Evolutionary conservation across 2,888 invertebrate species (phyloP), one percentile per base, ranked within the genome.

Genomic region (Poecilobothrus nobilitatus): DNA sequence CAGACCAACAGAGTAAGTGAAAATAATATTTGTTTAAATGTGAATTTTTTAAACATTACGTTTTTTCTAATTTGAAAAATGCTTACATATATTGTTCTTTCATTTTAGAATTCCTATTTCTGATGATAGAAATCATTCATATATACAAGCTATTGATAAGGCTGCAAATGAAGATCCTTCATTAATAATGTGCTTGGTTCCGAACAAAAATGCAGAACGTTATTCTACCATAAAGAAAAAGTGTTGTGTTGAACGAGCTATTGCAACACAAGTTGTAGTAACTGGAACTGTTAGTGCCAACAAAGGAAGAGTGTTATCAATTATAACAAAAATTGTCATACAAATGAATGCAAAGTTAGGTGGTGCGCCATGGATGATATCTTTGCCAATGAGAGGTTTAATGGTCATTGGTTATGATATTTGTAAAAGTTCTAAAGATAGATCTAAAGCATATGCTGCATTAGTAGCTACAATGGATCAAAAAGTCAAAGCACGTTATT

Each of bases 321-420:
- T 97, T 64, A 92, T 92, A 0, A 95, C 95, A 0, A 97, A 97
- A 83, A 88, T 98, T 0, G 94, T 92, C 0, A 91, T 97, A 65
- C 97, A 98, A 79, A 86, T 98, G 68, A 94, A 93, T 78, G 94
- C 94, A 77, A 98, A 97, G 83, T 80, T 97, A 61, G 97, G 97
- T 1, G 97, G 95, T 1, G 90, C 92, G 0, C 92, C 95, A 0
- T 97, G 96, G 96, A 84, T 86, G 10, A 86, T 94, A 0, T 84
- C 86, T 0, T 84, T 92, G 41, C 92, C 93, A 0, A 73, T 88
- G 0, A 79, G 79, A 1, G 84, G 84, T 22, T 81, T 91, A 6
- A 94, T 97, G 94, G 88, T 94, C 0, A 85, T 92, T 18, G 96
- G 94, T 0, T 94, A 91, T 76, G 96, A 96, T 78, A 91, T 92